A percentile compares a stretch with the other conserved stretches of the same genome.
These are phyloP conservation scores for Thaumetopoea pityocampa DNA, from an alignment of 1,140 invertebrate genomes.

Conservation along the genomic window DNA sequence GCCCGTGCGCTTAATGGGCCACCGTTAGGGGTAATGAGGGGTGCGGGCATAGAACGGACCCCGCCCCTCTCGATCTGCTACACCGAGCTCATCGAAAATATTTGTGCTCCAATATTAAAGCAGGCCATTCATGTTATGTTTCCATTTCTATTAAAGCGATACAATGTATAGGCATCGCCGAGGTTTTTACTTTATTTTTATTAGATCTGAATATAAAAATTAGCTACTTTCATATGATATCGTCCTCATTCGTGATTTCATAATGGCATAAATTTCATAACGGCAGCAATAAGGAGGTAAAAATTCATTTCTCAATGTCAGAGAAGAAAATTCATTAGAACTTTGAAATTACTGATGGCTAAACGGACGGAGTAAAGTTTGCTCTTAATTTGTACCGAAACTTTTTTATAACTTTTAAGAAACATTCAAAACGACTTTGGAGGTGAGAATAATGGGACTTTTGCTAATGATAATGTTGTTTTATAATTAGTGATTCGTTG, in stretches of 20 bases:
- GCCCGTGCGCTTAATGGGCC: conserved; percentile 70
- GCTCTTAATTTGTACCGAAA: conserved; percentile 73
- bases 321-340: conserved; percentile 75
- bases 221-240: no score
- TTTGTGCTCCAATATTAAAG: not conserved
- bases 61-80: conserved; percentile 7
- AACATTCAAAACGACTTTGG: conserved; percentile 69
- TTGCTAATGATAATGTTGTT: conserved; percentile 68
- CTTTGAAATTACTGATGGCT: conserved; percentile 74
- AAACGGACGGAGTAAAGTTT: conserved; percentile 73
- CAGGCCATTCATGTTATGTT: no score
- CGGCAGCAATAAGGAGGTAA: conserved; percentile 53
- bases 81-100: conserved; percentile 1
- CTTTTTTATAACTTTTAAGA: conserved; percentile 69
- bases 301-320: conserved; percentile 75
- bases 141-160: no score
- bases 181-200: no score
- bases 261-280: conserved; percentile 57
- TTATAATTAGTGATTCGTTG: conserved; percentile 8
- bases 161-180: no score
- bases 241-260: no score
- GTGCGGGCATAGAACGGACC: conserved; percentile 34
- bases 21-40: conserved; percentile 68
- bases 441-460: conserved; percentile 63
- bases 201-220: no score